Conservation (phyloP, 2,113 vertebrate species). For the Cardinalis cardinalis region DNA sequence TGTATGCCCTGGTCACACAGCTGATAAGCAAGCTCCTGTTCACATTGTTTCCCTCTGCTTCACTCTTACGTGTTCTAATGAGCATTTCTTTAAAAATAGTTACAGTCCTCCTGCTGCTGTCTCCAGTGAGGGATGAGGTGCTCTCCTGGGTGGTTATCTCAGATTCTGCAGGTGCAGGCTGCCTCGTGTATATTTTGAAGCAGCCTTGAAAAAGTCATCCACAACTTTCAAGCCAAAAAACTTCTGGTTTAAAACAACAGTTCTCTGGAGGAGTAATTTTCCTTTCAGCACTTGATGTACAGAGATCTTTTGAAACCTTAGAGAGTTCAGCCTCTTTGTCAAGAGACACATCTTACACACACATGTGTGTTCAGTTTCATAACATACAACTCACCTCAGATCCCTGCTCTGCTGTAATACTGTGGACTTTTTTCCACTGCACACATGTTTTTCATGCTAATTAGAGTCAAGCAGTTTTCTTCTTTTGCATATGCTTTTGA, state of each 20-base stretch:
- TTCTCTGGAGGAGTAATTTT: neutral
- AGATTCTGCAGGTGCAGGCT: neutral
- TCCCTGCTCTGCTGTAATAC: neutral
- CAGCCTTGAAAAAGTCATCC: neutral
- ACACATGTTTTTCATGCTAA: neutral
- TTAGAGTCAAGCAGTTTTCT: neutral
- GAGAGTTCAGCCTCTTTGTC: neutral
- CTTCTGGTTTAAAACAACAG: neutral
- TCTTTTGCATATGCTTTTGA: neutral
- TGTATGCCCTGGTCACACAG: neutral
- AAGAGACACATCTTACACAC: neutral
- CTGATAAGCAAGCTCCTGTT: neutral
- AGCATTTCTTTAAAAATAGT: neutral
- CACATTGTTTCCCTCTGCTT: neutral
- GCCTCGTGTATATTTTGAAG: neutral
- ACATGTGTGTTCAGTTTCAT: neutral
- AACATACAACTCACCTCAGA: neutral
- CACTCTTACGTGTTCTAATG: neutral
- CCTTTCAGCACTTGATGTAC: neutral
- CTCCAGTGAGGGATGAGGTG: neutral
- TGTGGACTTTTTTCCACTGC: neutral
- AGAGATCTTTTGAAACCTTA: neutral
- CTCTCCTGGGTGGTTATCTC: neutral
- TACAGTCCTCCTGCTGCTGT: neutral
- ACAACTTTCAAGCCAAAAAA: neutral